These are phyloP conservation scores for Mustela lutreola DNA, from an alignment of 2,113 vertebrate genomes.

Conservation along the genomic window DNA sequence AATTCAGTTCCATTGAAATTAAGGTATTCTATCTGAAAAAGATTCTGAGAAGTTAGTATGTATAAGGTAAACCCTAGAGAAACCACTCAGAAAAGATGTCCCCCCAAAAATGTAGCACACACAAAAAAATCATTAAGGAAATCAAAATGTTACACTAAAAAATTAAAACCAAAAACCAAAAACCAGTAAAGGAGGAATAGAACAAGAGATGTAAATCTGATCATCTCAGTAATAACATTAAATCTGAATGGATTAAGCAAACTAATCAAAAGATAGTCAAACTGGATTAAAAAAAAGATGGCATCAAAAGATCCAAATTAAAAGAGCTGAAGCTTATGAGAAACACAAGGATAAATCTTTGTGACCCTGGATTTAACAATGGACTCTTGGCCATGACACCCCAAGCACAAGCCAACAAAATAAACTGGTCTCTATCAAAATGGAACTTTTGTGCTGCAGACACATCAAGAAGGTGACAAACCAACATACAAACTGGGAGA, in stretches of 20 bases:
- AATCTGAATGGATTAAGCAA: not conserved
- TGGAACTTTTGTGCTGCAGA: not conserved
- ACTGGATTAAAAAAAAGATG: not conserved
- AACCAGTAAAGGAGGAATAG: not conserved
- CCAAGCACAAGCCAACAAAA: not conserved
- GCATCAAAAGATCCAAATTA: not conserved
- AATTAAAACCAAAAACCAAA: not conserved
- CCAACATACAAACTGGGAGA: not conserved
- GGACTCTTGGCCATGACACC: not conserved
- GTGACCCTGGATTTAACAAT: not conserved
- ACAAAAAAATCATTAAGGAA: not conserved
- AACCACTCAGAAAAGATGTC: not conserved
- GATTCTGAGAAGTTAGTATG: not conserved
- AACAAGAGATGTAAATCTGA: not conserved
- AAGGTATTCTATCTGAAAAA: not conserved
- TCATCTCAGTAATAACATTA: not conserved
- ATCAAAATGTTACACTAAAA: not conserved
- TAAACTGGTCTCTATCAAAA: not conserved
- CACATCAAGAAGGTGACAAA: slow-evolving; percentile 30
- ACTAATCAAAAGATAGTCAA: not conserved
- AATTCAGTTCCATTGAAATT: not conserved
- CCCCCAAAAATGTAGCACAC: not conserved
- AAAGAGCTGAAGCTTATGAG: not conserved
- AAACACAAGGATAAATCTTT: not conserved
- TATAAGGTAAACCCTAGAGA: not conserved